These are phyloP conservation scores for Anarsia innoxiella DNA, from an alignment of 2,888 invertebrate genomes.

Conservation along the genomic window DNA sequence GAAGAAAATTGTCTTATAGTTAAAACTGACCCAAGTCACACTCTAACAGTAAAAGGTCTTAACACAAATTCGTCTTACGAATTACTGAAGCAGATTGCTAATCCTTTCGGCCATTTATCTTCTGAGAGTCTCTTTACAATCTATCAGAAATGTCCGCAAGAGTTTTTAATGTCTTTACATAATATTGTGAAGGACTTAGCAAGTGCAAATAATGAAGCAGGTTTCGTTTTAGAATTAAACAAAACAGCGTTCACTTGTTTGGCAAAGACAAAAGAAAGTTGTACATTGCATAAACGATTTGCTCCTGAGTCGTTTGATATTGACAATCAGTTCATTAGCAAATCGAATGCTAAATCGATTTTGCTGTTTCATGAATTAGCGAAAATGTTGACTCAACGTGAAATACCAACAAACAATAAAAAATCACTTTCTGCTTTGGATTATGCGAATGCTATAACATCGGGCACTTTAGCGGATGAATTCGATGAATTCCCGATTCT, in stretches of 20 bases:
- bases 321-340: conserved; percentile 22
- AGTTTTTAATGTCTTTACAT: conserved; percentile 27
- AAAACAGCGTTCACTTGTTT: conserved; percentile 28
- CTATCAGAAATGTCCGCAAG: conserved; percentile 43
- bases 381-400: conserved; percentile 25
- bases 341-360: conserved; percentile 54
- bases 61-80: conserved; percentile 66
- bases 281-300: conserved; percentile 37
- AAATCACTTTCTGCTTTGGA: conserved; percentile 51
- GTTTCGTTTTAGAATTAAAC: conserved; percentile 26
- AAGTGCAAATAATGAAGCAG: conserved; percentile 19
- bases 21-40: conserved; percentile 32
- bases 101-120: conserved; percentile 37
- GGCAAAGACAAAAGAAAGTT: conserved; percentile 17
- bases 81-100: conserved; percentile 72
- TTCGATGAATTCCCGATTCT: conserved; percentile 72
- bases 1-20: conserved; percentile 19
- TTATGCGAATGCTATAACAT: conserved; percentile 64
- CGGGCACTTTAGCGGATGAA: conserved; percentile 58
- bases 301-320: conserved; percentile 37
- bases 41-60: conserved; percentile 59
- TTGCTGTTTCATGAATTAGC: conserved; percentile 59
- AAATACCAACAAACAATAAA: conserved; percentile 20
- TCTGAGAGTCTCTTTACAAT: conserved; percentile 38
- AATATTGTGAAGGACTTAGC: conserved; percentile 26